Evolutionary conservation across 2,113 vertebrate genomes (phyloP), one percentile per base, ranked within the genome.

Genomic region (Dunckerocampus dactyliophorus): DNA sequence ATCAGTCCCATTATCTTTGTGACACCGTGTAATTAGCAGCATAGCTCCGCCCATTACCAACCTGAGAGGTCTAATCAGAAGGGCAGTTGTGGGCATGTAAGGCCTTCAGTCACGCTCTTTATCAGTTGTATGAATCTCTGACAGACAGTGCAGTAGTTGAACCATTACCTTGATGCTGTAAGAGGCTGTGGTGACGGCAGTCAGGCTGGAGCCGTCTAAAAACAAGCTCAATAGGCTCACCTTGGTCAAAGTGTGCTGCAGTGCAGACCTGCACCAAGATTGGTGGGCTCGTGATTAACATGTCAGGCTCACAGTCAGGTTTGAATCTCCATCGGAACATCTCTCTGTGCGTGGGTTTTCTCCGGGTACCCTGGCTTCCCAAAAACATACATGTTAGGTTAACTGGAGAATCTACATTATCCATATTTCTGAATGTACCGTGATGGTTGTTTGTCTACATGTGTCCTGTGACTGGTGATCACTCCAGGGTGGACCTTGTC

Each of bases 151-250:
- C 52, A 58, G 52, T 14, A 22, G 28, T 56, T 60, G 47, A 31
- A 66, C 6, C 14, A 21, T 37, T 42, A 45, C 4, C 34, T 31
- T 54, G 22, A 28, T 51, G 43, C 62, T 69, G 28, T 47, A 19
- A 52, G 63, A 67, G 53, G 54, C 34, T 51, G 45, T 51, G 50
- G 59, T 47, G 54, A 63, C 37, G 53, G 37, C 59, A 42, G 19
- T 46, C 45, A 67, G 31, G 45, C 19, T 19, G 39, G 22, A 12
- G 34, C 51, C 50, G 21, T 42, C 56, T 50, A 34, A 52, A 14
- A 21, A 47, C 47, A 42, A 42, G 17, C 50, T 39, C 39, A 37
- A 13, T 48, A 13, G 59, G 31, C 62, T 63, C 46, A 42, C 31
- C 51, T 49, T 37, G n/a, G n/a, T 59, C 45, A 60, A 19, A 49